Evolutionary conservation across 1,140 invertebrate genomes (phyloP), one percentile per base, ranked within the genome.

Genomic region (Stegodyphus dumicola): DNA sequence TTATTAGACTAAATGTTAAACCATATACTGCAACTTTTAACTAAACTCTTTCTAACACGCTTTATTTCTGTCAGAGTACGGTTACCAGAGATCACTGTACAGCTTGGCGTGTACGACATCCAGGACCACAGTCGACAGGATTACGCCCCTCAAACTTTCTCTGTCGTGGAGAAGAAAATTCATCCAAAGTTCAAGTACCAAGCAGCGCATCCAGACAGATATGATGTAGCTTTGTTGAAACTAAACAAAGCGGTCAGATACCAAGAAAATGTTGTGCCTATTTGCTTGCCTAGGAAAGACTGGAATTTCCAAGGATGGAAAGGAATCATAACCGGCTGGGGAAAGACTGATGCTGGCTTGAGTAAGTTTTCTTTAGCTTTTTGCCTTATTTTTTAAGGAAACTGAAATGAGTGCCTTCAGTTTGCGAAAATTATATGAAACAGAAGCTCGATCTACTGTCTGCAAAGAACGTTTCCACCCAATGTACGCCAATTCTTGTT

Each of bases 101-200:
- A 94, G 91, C 91, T 96, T 48, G 95, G 95, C 2, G 95, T 95
- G 56, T 92, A 95, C 88, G 95, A 96, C 90, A 95, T 95, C 11
- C 94, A 94, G 89, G 93, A 93, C 90, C 93, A 92, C 86, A 90
- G 92, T 64, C 92, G 93, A 71, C 89, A 92, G 17, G 94, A 93
- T 87, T 90, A 92, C 87, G 94, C 93, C 76, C 94, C 92, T 88
- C 94, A 95, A 89, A 93, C 93, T 88, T 93, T 95, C 88, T 92
- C 92, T 89, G 93, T 94, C 3, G 90, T 92, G 6, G 93, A 94
- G 87, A 94, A 95, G 90, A 93, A 94, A 64, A 92, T 96, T n/a
- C 95, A 96, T 91, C 95, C 95, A 0, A 92, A 93, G 7, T 96
- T 96, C 89, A 92, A 94, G 89, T 96, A 95, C 88, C 93, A 95